phyloP scores from a whole-genome alignment of 2,888 invertebrate genomes.

The Strigamia crassipes region DNA sequence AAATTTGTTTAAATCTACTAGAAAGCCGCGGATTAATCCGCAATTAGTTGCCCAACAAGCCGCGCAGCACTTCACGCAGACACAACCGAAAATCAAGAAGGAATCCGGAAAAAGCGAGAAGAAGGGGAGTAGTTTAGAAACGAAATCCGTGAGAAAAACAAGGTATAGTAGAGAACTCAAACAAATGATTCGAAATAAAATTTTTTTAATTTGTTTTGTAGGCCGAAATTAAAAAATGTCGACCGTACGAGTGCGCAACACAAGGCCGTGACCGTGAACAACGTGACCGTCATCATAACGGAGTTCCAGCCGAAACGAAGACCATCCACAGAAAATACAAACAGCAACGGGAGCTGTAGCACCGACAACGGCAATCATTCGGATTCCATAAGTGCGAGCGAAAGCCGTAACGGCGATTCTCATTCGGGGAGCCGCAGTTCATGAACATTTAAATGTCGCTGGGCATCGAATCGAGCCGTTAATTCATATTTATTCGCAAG shows the following conservation, averaged over 20 bases:
- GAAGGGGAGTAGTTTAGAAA: slow-evolving; percentile 54
- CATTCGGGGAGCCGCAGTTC: slow-evolving; percentile 49
- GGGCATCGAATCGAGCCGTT: too few relatives aligned
- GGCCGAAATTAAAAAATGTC: slow-evolving; percentile 85
- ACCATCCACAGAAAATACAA: slow-evolving; percentile 39
- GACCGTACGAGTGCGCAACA: slow-evolving; percentile 91
- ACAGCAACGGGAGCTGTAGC: slow-evolving; percentile 28
- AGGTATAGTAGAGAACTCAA: slow-evolving; percentile 53
- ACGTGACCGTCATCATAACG: slow-evolving; percentile 95
- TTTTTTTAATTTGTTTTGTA: slow-evolving; percentile 53
- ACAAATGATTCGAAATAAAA: too few relatives aligned
- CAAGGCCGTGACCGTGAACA: slow-evolving; percentile 94
- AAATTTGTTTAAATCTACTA: too few relatives aligned
- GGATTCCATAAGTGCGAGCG: slow-evolving; percentile 46
- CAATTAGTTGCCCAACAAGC: slow-evolving; percentile 94
- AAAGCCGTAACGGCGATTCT: slow-evolving; percentile 42
- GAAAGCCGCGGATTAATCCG: slow-evolving; percentile 96
- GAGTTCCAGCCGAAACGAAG: slow-evolving; percentile 66
- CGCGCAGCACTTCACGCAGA: slow-evolving; percentile 69
- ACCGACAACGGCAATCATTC: slow-evolving; percentile 49
- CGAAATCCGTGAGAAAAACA: slow-evolving; percentile 57
- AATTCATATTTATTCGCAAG: too few relatives aligned
- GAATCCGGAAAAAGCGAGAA: slow-evolving; percentile 57
- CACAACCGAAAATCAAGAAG: slow-evolving; percentile 59
- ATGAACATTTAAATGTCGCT: slow-evolving; percentile 44